phyloP scores from a whole-genome alignment of 1,140 invertebrate genomes.

The Cydia amplana region DNA sequence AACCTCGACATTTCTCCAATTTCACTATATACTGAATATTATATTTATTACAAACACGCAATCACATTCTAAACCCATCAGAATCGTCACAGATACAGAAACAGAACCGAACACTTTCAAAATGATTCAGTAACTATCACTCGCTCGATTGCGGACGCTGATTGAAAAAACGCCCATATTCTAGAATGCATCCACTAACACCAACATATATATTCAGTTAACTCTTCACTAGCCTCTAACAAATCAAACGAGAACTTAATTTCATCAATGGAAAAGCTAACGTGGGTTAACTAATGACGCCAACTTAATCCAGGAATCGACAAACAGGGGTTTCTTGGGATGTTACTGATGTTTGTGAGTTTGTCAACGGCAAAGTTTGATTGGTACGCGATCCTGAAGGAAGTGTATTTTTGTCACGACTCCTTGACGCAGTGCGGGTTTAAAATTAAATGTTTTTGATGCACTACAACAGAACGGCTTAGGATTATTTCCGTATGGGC shows the following conservation, averaged over 20 bases:
- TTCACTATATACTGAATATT: neutral
- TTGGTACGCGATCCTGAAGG: conserved; percentile 44
- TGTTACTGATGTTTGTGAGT: neutral
- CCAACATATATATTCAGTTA: conserved; percentile 7
- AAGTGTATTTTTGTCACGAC: conserved; percentile 61
- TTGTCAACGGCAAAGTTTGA: conserved; percentile 26
- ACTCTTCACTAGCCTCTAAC: conserved; percentile 17
- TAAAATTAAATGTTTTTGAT: conserved; percentile 67
- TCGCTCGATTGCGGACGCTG: conserved; percentile 15
- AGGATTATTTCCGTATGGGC: conserved; percentile 32
- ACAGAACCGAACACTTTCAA: conserved; percentile 27
- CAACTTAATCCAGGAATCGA: conserved; percentile 14
- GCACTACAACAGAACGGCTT: conserved; percentile 47
- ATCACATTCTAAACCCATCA: conserved; percentile 16
- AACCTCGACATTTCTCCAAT: conserved; percentile 12
- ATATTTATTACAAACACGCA: neutral
- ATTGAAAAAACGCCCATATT: conserved; percentile 32
- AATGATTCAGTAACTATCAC: conserved; percentile 29
- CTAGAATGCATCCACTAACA: conserved; percentile 10
- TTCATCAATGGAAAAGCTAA: conserved; percentile 5
- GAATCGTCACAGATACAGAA: conserved; percentile 19
- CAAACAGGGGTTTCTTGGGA: neutral
- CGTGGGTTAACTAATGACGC: conserved; percentile 18
- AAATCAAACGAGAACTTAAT: conserved; percentile 14
- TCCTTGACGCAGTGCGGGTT: conserved; percentile 51